phyloP scores from a whole-genome alignment of 2,888 invertebrate species.

The Scotopteryx bipunctaria region DNA sequence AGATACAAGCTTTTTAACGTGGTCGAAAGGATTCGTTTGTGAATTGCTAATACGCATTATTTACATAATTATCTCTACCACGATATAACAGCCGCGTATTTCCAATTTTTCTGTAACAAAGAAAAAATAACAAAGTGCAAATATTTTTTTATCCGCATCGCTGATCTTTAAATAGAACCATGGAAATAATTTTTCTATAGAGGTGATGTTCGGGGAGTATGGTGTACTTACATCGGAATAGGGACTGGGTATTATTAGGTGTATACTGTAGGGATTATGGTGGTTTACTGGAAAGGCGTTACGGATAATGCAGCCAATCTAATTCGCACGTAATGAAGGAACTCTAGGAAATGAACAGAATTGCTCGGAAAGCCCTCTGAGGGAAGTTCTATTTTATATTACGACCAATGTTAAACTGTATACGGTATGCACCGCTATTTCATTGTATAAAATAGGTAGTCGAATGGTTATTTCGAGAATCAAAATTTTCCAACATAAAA shows the following conservation, averaged over 20 bases:
- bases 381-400: constrained; percentile 36
- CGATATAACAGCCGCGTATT: too few relatives aligned
- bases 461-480: constrained; percentile 22
- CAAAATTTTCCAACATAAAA: constrained; percentile 23
- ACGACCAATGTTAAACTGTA: constrained; percentile 26
- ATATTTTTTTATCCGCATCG: background rate
- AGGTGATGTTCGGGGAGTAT: constrained; percentile 1
- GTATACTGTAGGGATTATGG: too few relatives aligned
- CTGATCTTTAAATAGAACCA: too few relatives aligned
- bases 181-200: too few relatives aligned
- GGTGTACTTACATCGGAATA: background rate
- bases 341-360: constrained; percentile 36
- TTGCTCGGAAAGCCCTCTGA: constrained; percentile 30
- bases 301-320: constrained; percentile 34
- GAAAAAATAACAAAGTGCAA: background rate
- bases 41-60: constrained; percentile 3
- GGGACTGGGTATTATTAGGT: background rate
- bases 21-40: constrained; percentile 13
- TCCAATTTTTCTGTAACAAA: too few relatives aligned
- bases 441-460: too few relatives aligned
- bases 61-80: too few relatives aligned
- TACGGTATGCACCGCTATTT: too few relatives aligned
- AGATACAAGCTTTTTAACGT: constrained; percentile 36
- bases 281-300: constrained; percentile 19
- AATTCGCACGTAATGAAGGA: constrained; percentile 36